Conservation (phyloP, 1,140 invertebrate species). For the Radopholus similis region DNA sequence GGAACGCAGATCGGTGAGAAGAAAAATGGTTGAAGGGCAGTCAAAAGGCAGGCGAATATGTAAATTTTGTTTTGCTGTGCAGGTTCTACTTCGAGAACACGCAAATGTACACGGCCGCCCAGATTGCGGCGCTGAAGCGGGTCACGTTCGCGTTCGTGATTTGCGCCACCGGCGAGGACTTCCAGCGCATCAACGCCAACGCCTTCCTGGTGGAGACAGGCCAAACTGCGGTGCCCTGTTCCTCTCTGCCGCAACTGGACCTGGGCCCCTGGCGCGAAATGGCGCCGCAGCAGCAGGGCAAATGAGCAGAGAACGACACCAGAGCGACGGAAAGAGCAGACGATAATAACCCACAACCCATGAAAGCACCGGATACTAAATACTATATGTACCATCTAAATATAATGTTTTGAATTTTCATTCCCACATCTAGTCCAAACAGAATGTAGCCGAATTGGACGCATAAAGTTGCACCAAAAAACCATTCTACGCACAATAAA, state of each 20-base stretch:
- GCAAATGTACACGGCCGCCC: constrained; percentile 21
- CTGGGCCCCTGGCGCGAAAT: constrained; percentile 27
- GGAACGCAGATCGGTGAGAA: constrained; percentile 42
- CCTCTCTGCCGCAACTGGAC: constrained; percentile 25
- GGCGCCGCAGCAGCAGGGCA: constrained; percentile 2
- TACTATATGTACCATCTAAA: not conserved
- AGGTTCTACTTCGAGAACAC: constrained; percentile 40
- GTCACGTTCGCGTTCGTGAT: constrained; percentile 33
- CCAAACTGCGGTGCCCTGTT: constrained; percentile 33
- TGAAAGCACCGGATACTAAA: not conserved
- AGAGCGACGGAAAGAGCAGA: not conserved
- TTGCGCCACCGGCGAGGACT: constrained; percentile 42
- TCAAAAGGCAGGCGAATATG: no score
- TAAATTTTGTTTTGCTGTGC: no score
- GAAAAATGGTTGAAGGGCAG: no score
- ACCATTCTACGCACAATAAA: no score
- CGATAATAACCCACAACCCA: not conserved
- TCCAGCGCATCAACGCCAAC: constrained; percentile 26
- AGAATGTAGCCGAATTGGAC: no score
- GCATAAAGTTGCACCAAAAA: no score
- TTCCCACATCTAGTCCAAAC: no score
- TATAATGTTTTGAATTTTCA: not conserved
- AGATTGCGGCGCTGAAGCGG: constrained; percentile 13
- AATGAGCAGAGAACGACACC: not conserved
- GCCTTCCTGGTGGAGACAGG: constrained; percentile 46